phyloP scores from a whole-genome alignment of 2,797 vertebrate species.

The Aselliscus stoliczkanus region DNA sequence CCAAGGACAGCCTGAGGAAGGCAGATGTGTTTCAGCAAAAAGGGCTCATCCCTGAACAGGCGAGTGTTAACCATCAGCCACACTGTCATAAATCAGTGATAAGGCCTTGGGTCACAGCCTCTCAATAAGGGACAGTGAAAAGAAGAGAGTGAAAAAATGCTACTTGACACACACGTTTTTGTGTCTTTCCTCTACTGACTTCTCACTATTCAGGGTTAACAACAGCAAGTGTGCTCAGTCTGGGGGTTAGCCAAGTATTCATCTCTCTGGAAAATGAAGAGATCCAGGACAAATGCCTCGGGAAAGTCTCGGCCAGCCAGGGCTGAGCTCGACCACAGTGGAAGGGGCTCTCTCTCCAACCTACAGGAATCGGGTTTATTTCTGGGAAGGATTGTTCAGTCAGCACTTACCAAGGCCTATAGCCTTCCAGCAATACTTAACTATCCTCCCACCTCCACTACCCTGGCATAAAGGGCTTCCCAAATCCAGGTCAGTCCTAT shows the following conservation, averaged over 20 bases:
- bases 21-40: not conserved
- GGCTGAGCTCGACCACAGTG: not conserved
- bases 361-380: not conserved
- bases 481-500: not conserved
- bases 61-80: not conserved
- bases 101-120: too few species aligned
- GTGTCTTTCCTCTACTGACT: not conserved
- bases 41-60: not conserved
- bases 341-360: too few species aligned
- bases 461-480: not conserved
- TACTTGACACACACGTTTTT: fast-evolving
- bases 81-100: not conserved
- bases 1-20: not conserved
- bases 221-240: not conserved
- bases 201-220: not conserved
- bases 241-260: not conserved
- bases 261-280: not conserved
- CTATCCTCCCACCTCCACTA: fast-evolving
- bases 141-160: not conserved
- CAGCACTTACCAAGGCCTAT: not conserved
- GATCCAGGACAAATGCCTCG: not conserved
- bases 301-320: not conserved
- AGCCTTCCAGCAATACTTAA: not conserved
- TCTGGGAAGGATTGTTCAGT: not conserved
- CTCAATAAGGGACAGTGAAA: not conserved